phyloP scores from a whole-genome alignment of 2,888 invertebrate species.

The Scrobipalpa atriplicella region DNA sequence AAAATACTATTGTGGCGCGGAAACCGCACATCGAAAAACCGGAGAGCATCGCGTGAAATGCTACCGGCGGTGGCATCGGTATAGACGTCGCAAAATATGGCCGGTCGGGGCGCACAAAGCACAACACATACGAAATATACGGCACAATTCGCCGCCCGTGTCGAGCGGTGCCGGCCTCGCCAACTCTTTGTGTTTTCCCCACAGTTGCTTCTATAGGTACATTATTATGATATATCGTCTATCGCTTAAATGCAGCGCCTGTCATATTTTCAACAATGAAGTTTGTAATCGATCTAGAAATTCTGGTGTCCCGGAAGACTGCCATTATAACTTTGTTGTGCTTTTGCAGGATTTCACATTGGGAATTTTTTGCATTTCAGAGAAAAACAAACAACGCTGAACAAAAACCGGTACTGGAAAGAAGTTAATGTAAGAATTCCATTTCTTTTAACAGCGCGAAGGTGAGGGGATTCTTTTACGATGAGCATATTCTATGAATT shows the following conservation, averaged over 20 bases:
- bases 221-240: conserved; percentile 31
- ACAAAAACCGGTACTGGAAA: not conserved
- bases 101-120: conserved; percentile 59
- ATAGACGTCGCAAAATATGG: conserved; percentile 72
- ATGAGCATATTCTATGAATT: conserved; percentile 28
- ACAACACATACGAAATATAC: conserved; percentile 68
- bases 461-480: conserved; percentile 20
- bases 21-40: conserved; percentile 74
- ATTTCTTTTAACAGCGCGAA: conserved; percentile 17
- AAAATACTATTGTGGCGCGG: conserved; percentile 70
- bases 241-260: conserved; percentile 14
- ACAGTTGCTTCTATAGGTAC: conserved; percentile 26
- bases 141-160: conserved; percentile 55
- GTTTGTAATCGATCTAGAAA: conserved; percentile 1
- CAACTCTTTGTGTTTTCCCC: conserved; percentile 24
- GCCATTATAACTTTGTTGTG: not conserved
- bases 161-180: conserved; percentile 54
- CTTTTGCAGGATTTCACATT: not conserved
- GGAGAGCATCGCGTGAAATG: conserved; percentile 74
- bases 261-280: conserved; percentile 15
- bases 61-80: conserved; percentile 57
- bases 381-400: not conserved
- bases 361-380: not conserved
- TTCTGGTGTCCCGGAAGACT: not conserved
- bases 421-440: conserved; percentile 18